Conservation (phyloP, 2,888 invertebrate species). For the Melipona beecheii region DNA sequence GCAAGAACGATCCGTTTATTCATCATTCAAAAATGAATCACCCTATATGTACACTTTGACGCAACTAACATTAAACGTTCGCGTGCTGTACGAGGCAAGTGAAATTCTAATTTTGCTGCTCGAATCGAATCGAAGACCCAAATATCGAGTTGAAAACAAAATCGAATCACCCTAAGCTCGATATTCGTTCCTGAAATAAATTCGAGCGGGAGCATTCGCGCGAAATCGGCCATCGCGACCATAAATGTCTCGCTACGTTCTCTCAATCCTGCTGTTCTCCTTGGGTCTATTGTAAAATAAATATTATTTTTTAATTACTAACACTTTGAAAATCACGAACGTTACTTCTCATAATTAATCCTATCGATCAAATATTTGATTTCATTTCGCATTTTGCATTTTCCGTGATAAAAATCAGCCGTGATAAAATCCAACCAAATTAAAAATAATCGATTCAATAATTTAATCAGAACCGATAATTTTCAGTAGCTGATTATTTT, state of each 20-base stretch:
- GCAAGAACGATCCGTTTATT: not conserved
- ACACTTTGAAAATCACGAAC: too few species aligned
- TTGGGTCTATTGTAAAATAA: too few species aligned
- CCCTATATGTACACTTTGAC: constrained; percentile 13
- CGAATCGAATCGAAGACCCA: constrained; percentile 4
- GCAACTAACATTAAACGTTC: constrained; percentile 41
- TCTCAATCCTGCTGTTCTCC: not conserved
- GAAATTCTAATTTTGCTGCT: constrained; percentile 15
- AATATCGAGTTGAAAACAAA: not conserved
- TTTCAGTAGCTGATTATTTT: too few species aligned
- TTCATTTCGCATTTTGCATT: too few species aligned
- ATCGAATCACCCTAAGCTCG: not conserved
- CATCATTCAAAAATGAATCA: not conserved
- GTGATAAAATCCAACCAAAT: too few species aligned
- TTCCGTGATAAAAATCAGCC: too few species aligned
- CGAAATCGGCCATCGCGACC: constrained; percentile 13
- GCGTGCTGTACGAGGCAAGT: constrained; percentile 32
- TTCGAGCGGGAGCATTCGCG: constrained; percentile 8
- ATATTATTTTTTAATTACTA: too few species aligned
- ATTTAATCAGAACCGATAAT: too few species aligned
- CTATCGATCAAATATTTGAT: too few species aligned
- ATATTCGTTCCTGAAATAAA: not conserved
- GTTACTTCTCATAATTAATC: too few species aligned
- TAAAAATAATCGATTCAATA: too few species aligned
- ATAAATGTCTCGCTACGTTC: constrained; percentile 18